These are phyloP conservation scores for Myodes glareolus DNA, from an alignment of 2,113 vertebrate genomes.

Conservation along the genomic window DNA sequence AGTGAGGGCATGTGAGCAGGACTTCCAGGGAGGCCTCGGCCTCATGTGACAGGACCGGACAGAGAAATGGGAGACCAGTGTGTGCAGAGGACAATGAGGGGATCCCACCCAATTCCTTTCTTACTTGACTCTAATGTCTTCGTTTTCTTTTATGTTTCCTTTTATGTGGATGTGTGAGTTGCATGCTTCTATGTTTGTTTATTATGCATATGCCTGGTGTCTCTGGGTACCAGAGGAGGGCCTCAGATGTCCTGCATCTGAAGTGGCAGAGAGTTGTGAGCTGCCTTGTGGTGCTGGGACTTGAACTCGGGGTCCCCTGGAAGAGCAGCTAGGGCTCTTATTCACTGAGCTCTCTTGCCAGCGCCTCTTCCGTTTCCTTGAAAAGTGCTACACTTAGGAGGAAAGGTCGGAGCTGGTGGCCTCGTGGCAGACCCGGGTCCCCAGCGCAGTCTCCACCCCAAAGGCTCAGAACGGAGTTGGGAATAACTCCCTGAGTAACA, in stretches of 20 bases:
- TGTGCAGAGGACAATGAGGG: background rate
- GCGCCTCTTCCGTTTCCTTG: background rate
- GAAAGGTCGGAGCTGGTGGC: background rate
- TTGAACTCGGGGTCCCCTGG: background rate
- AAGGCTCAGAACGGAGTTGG: conserved; percentile 51
- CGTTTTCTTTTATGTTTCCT: background rate
- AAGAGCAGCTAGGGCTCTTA: background rate
- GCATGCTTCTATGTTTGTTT: background rate
- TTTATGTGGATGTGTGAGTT: background rate
- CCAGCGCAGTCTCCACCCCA: conserved; percentile 44
- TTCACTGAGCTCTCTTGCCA: no score
- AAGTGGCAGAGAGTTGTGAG: background rate
- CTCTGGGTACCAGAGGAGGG: background rate
- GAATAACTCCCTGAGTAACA: conserved; percentile 47
- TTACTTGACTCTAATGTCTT: background rate
- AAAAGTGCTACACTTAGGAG: background rate
- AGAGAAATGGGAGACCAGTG: background rate
- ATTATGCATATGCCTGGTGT: background rate
- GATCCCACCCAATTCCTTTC: background rate
- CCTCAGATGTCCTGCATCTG: background rate
- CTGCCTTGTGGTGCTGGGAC: background rate
- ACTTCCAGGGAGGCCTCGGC: background rate
- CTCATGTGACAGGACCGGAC: background rate
- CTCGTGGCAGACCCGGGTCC: background rate
- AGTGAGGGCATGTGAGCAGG: background rate